Conservation (phyloP, 2,888 invertebrate species). For the Bhutanitis thaidina region DNA sequence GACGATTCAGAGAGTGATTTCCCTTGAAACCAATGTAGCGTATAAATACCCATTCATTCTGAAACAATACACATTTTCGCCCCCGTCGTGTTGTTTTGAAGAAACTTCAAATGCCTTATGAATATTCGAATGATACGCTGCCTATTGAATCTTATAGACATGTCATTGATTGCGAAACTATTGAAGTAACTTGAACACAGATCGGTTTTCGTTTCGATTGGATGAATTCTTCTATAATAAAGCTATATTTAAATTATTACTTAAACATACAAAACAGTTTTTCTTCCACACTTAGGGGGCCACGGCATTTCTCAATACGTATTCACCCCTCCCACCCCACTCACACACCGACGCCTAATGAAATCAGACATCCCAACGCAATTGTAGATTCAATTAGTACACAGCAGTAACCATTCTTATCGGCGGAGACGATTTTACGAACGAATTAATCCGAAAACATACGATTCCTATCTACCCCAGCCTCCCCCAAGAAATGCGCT, state of each 20-base stretch:
- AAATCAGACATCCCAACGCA: conserved; percentile 75
- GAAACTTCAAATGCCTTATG: conserved; percentile 46
- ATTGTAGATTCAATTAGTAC: conserved; percentile 79
- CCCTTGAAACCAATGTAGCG: conserved; percentile 79
- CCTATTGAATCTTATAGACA: conserved; percentile 29
- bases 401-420: conserved; percentile 77
- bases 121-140: conserved; percentile 38
- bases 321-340: conserved; percentile 36
- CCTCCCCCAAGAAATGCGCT: conserved; percentile 48
- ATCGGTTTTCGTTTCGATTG: no score
- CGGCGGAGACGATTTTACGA: conserved; percentile 78
- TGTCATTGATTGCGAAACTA: background rate
- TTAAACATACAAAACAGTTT: conserved; percentile 26
- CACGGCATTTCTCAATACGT: conserved; percentile 33
- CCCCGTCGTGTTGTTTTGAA: conserved; percentile 55
- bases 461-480: conserved; percentile 73
- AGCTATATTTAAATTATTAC: no score
- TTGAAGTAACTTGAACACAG: no score
- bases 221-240: no score
- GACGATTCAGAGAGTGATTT: conserved; percentile 75
- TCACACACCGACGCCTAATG: conserved; percentile 61
- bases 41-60: conserved; percentile 78
- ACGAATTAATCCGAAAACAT: conserved; percentile 80
- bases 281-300: conserved; percentile 24
- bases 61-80: conserved; percentile 70